Base-by-base conservation (phyloP, 2,888 invertebrate genomes). In the Latheticus oryzae region DNA sequence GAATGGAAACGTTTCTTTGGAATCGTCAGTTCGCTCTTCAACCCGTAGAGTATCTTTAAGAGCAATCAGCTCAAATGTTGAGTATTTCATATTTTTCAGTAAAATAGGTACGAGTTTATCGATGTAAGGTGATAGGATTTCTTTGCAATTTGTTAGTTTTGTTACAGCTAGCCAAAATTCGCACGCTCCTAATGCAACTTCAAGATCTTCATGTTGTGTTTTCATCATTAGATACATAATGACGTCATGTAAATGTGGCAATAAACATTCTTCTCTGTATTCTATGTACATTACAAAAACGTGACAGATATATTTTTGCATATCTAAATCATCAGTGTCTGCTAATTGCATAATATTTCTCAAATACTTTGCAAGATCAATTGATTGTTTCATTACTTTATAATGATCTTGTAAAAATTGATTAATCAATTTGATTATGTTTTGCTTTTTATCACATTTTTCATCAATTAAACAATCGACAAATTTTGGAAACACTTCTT, bases 81-180 rank as follows among this genome's bases (percentile, higher is more conserved):
- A 96, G 81, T 99, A 99, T 68, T 93, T 90, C 99, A 99, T 99
- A 64, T 97, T 96, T 64, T 90, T 89, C 11, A 99, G 90, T 55
- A 99, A 82, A 61, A 97, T 87, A 0, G 98, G 98, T 58, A 98
- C 86, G 21, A 99, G 81, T 62, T 91, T 87, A 1, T 87, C 85
- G 68, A 99, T 83, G 76, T 95, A 92, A 0, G 91, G 90, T 1
- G 87, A 84, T 3, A 99, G 82, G 12, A 95, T 93, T 75, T 96
- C 95, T 77, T 91, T 89, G 77, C 98, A 98, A 62, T 96, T 87
- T 69, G 87, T 88, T 72, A 96, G 91, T 74, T 99, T 99, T 1
- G 97, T 95, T 33, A 97, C 82, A 0, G 97, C 93, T 42, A 99
- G 80, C 98, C 98, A 99, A 81, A 99, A 99, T 78, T 99, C 99